phyloP scores from a whole-genome alignment of 2,797 vertebrate species.

The Coregonus suidteri region DNA sequence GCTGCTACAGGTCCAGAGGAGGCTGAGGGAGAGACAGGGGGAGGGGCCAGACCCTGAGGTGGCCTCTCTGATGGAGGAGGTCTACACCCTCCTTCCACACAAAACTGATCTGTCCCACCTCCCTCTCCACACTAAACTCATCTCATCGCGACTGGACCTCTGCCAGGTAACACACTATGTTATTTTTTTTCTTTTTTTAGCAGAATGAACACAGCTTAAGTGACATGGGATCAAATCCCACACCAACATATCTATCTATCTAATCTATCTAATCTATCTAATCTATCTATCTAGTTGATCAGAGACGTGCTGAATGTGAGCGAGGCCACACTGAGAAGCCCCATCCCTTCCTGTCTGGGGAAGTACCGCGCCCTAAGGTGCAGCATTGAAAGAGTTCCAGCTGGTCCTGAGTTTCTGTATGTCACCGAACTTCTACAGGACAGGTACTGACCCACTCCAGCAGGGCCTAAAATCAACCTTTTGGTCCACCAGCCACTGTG shows the following conservation, averaged over 20 bases:
- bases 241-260: too few species aligned
- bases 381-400: slow-evolving; percentile 75
- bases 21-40: slow-evolving; percentile 50
- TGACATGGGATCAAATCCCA: neutral
- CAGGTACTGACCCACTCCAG: slow-evolving; percentile 61
- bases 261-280: too few species aligned
- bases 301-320: slow-evolving; percentile 81
- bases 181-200: too few species aligned
- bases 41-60: slow-evolving; percentile 25
- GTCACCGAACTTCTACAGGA: slow-evolving; percentile 65
- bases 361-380: slow-evolving; percentile 85
- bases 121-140: slow-evolving; percentile 51
- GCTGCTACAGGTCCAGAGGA: slow-evolving; percentile 76
- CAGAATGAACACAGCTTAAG: neutral
- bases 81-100: slow-evolving; percentile 73
- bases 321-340: slow-evolving; percentile 75
- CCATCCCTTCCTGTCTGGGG: slow-evolving; percentile 73
- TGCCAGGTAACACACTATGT: slow-evolving; percentile 69
- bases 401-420: slow-evolving; percentile 68
- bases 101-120: neutral
- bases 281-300: slow-evolving; percentile 72
- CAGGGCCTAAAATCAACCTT: too few species aligned
- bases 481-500: too few species aligned
- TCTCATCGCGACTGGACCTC: slow-evolving; percentile 80
- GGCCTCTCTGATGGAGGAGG: slow-evolving; percentile 55